Percentiles rank a stretch among this genome's conserved stretches.
Conservation (phyloP, 2,888 invertebrate species). For the Euplagia quadripunctaria region DNA sequence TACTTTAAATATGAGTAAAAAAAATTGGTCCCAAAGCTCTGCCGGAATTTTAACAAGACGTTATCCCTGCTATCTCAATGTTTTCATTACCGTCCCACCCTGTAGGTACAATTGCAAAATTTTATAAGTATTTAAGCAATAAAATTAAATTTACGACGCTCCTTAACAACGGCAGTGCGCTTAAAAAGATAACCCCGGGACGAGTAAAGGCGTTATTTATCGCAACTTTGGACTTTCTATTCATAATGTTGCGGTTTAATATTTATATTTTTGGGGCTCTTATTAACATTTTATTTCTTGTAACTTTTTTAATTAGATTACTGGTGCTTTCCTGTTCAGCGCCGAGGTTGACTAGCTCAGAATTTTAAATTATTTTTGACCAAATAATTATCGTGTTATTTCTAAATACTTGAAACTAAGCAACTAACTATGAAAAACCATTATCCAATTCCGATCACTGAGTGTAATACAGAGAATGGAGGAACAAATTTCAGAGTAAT, state of each 20-base stretch:
- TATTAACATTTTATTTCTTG: conserved; percentile 63
- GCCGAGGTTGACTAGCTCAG: conserved; percentile 1
- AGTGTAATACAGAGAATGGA: too few relatives aligned
- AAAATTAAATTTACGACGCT: conserved; percentile 74
- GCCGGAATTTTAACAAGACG: conserved; percentile 57
- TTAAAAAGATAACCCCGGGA: conserved; percentile 75
- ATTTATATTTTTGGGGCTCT: conserved; percentile 64
- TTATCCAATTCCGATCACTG: too few relatives aligned
- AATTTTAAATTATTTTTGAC: conserved; percentile 2
- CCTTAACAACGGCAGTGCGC: conserved; percentile 65
- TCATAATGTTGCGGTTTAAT: conserved; percentile 66
- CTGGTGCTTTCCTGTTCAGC: conserved; percentile 1
- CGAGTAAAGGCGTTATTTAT: conserved; percentile 72
- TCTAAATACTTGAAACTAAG: too few relatives aligned
- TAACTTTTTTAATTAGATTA: conserved; percentile 48
- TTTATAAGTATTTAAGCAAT: conserved; percentile 70
- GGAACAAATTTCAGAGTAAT: too few relatives aligned
- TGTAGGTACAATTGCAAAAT: conserved; percentile 65
- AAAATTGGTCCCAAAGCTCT: conserved; percentile 46
- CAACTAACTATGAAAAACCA: too few relatives aligned
- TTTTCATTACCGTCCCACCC: conserved; percentile 55
- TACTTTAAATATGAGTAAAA: conserved; percentile 38
- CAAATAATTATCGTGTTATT: background rate
- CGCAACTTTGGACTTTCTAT: conserved; percentile 67
- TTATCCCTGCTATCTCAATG: conserved; percentile 48